These are phyloP conservation scores for Bungarus multicinctus DNA, from an alignment of 2,113 vertebrate genomes.

Conservation along the genomic window DNA sequence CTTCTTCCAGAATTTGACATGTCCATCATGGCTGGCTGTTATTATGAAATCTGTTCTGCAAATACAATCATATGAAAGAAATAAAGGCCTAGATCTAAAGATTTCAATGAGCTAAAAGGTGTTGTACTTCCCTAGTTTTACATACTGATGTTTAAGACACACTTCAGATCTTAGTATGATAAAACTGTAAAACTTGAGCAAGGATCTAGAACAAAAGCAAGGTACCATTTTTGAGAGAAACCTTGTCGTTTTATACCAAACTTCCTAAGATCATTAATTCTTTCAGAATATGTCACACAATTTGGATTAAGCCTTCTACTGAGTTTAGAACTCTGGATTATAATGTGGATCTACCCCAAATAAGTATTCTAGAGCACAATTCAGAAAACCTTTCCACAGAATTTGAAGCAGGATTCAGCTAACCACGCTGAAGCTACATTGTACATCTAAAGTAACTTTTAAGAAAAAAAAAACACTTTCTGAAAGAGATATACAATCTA, in stretches of 20 bases:
- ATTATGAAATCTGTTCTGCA: conserved; percentile 93
- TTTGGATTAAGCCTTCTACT: neutral
- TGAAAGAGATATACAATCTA: neutral
- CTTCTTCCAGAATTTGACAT: conserved; percentile 99
- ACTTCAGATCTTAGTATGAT: neutral
- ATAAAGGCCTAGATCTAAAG: neutral
- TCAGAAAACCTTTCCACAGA: neutral
- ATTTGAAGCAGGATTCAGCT: neutral
- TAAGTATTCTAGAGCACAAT: neutral
- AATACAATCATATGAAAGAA: conserved; percentile 19
- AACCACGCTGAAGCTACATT: neutral
- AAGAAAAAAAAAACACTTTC: neutral
- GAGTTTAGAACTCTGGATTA: neutral
- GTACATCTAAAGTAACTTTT: neutral
- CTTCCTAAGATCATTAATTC: neutral
- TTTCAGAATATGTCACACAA: neutral
- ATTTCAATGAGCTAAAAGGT: neutral
- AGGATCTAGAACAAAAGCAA: neutral
- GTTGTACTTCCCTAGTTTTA: neutral
- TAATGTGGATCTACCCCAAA: neutral
- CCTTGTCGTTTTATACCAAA: neutral
- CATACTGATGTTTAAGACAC: neutral
- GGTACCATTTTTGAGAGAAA: neutral
- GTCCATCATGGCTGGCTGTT: conserved; percentile 97
- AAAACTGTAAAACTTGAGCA: neutral